Evolutionary conservation across 2,113 vertebrate genomes (phyloP).

Genomic region (Lycaon pictus): DNA sequence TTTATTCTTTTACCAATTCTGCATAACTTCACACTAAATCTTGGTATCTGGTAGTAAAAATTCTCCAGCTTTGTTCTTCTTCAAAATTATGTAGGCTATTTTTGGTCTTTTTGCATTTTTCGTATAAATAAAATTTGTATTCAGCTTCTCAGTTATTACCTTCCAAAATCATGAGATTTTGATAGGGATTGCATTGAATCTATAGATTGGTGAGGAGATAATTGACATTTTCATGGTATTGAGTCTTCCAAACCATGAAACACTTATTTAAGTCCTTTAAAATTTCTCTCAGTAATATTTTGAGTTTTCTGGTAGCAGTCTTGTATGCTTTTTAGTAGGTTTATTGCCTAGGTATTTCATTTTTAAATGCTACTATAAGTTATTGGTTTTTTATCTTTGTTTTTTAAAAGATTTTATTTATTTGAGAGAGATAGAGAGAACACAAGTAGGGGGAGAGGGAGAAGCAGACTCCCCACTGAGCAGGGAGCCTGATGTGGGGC

Average conservation of each 20-base stretch:
- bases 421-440: no score
- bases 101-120: slow-evolving; percentile 13
- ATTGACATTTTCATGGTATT: neutral
- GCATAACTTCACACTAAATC: neutral
- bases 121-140: neutral
- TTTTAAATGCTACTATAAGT: neutral
- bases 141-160: neutral
- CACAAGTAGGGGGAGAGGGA: no score
- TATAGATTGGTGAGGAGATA: neutral
- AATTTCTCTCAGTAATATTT: neutral
- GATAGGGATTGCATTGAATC: neutral
- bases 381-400: no score
- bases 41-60: neutral
- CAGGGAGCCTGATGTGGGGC: no score
- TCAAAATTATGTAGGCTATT: neutral
- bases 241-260: neutral
- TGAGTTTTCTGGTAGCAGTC: neutral
- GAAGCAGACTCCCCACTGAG: no score
- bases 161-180: neutral
- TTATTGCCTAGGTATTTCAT: neutral
- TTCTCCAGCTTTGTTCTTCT: neutral
- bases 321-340: neutral
- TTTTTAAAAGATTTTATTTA: no score
- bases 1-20: neutral
- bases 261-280: neutral